Percentiles rank a stretch among this genome's conserved stretches.
These are phyloP conservation scores for Mormyrus hasselquistii DNA, from an alignment of 2,797 vertebrate genomes.

Conservation along the genomic window DNA sequence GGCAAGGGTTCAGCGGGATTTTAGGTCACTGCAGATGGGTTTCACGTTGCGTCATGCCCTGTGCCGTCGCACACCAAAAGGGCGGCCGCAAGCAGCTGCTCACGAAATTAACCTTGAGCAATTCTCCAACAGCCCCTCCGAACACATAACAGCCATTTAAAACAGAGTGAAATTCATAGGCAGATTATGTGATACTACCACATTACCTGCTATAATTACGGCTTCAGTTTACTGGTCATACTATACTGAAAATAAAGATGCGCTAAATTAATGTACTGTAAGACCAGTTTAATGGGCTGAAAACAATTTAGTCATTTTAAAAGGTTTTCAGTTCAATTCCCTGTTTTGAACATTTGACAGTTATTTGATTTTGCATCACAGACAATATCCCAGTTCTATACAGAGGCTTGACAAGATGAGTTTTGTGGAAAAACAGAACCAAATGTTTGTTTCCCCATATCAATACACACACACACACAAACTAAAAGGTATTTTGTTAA, in stretches of 20 bases:
- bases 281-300: neutral
- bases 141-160: neutral
- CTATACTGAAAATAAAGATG: neutral
- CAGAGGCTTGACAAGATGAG: neutral
- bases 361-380: neutral
- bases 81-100: neutral
- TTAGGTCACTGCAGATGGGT: constrained; percentile 5
- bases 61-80: neutral
- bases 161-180: neutral
- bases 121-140: neutral
- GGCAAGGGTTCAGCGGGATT: constrained; percentile 9
- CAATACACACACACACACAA: neutral
- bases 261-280: neutral
- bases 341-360: neutral
- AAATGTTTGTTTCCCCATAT: neutral
- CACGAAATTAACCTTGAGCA: neutral
- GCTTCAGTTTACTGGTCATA: neutral
- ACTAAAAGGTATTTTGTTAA: neutral
- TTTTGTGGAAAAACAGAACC: neutral
- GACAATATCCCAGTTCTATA: neutral
- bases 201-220: neutral
- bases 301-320: neutral
- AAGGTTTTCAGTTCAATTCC: neutral
- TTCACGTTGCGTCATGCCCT: neutral
- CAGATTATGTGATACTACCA: neutral